These are phyloP conservation scores for Centropristis striata DNA, from an alignment of 2,113 vertebrate species.

Conservation along the genomic window DNA sequence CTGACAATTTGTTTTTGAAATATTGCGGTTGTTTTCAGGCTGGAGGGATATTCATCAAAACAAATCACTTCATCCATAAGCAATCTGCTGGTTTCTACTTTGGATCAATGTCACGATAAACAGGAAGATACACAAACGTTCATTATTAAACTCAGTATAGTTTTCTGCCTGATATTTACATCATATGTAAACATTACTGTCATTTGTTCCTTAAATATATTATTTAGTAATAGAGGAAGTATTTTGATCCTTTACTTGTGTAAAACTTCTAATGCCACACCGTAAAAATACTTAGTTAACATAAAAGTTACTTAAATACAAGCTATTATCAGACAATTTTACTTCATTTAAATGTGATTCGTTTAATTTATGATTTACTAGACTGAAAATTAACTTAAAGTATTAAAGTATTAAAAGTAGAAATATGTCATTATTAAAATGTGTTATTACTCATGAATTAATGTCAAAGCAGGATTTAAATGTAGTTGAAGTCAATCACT, in stretches of 20 bases:
- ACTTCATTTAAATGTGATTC: too few species aligned
- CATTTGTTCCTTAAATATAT: not conserved
- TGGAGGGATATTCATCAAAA: not conserved
- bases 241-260: not conserved
- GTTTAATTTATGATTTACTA: too few species aligned
- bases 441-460: too few species aligned
- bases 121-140: not conserved
- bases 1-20: not conserved
- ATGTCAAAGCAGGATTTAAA: too few species aligned
- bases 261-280: too few species aligned
- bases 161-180: not conserved
- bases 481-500: too few species aligned
- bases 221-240: not conserved
- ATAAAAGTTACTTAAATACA: too few species aligned
- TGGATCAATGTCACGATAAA: not conserved
- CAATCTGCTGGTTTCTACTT: not conserved
- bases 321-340: too few species aligned
- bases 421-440: too few species aligned
- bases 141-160: not conserved
- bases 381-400: too few species aligned
- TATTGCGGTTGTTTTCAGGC: not conserved
- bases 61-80: slow-evolving; percentile 15
- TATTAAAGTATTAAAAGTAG: too few species aligned
- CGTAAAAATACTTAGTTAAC: not conserved
- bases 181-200: not conserved